phyloP scores from a whole-genome alignment of 2,113 vertebrate species.

The Heliornis fulica region DNA sequence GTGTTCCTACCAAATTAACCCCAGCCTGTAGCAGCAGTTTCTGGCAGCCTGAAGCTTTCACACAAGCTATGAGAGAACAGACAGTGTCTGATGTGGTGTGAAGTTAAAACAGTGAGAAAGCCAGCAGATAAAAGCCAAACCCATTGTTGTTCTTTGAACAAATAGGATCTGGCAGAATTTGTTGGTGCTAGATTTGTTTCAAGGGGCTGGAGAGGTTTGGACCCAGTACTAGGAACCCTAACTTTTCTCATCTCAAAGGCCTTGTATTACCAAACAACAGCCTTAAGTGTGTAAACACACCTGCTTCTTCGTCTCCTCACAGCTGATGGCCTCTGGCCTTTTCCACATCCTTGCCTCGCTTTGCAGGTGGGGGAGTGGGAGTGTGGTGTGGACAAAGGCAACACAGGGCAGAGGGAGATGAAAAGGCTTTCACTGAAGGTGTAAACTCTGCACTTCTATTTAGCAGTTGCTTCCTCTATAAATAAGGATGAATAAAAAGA shows the following conservation, averaged over 20 bases:
- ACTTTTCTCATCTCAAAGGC: neutral
- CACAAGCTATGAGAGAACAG: neutral
- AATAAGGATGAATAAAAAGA: neutral
- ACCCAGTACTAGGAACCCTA: neutral
- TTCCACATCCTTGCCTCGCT: neutral
- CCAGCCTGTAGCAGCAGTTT: neutral
- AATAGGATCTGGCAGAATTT: neutral
- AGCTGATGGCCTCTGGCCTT: neutral
- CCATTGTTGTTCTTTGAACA: neutral
- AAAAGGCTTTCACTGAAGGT: neutral
- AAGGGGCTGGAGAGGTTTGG: neutral
- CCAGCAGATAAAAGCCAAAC: neutral
- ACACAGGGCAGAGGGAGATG: accelerated
- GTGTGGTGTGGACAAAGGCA: neutral
- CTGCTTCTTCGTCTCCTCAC: neutral
- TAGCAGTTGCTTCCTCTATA: neutral
- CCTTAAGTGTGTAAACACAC: neutral
- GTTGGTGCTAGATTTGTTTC: neutral
- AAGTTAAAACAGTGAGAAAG: neutral
- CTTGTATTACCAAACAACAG: neutral
- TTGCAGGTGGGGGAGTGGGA: neutral
- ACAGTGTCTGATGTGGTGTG: neutral
- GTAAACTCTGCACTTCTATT: neutral
- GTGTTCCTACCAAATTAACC: neutral
- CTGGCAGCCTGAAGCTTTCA: neutral